Evolutionary conservation across 2,113 vertebrate species (phyloP).

Genomic region (Platysteira castanea): DNA sequence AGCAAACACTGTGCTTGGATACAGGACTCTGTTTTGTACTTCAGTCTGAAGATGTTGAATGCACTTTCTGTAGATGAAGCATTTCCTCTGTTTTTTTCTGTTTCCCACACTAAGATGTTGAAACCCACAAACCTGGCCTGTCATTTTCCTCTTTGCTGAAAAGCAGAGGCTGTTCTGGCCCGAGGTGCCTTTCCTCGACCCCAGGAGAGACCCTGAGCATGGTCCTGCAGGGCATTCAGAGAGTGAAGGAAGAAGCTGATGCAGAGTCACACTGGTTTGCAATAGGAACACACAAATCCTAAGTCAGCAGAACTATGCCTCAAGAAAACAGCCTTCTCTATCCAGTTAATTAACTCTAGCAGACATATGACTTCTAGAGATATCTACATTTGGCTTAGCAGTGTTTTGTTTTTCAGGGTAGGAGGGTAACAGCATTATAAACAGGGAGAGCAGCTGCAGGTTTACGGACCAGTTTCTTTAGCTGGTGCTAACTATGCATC

Average conservation of each 20-base stretch:
- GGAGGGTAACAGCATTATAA: slow-evolving; percentile 9
- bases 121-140: not conserved
- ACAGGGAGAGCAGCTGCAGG: slow-evolving; percentile 10
- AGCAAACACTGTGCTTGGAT: not conserved
- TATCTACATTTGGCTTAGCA: not conserved
- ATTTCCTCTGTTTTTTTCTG: not conserved
- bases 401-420: not conserved
- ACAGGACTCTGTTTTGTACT: not conserved
- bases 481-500: not conserved
- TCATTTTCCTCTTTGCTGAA: not conserved
- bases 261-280: not conserved
- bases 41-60: not conserved
- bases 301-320: not conserved
- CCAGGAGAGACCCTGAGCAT: not conserved
- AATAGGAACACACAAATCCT: not conserved
- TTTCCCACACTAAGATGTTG: not conserved
- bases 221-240: not conserved
- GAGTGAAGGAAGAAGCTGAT: not conserved
- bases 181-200: fast-evolving
- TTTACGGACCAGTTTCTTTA: slow-evolving; percentile 11
- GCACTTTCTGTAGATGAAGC: not conserved
- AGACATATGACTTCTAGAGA: not conserved
- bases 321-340: not conserved
- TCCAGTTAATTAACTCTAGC: not conserved
- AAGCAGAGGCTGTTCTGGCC: not conserved